A percentile compares a stretch with the other conserved stretches of the same genome.
These are phyloP conservation scores for Hippolais icterina DNA, from an alignment of 2,113 vertebrate genomes.

Conservation along the genomic window DNA sequence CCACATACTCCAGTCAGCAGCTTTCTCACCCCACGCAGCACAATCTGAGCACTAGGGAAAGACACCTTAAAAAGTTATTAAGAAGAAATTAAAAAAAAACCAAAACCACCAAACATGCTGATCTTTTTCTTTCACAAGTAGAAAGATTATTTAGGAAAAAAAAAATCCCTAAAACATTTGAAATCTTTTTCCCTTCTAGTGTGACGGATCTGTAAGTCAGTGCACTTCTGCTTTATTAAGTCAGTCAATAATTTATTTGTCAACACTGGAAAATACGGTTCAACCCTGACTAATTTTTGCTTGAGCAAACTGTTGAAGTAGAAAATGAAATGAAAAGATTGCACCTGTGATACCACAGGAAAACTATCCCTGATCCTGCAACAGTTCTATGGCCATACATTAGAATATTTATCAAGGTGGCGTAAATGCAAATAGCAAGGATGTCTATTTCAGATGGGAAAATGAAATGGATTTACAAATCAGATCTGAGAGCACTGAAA, in stretches of 20 bases:
- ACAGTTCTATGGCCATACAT: neutral
- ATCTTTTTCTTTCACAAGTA: neutral
- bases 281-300: neutral
- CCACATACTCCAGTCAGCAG: neutral
- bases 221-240: neutral
- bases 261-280: neutral
- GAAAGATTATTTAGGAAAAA: neutral
- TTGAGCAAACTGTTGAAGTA: neutral
- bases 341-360: neutral
- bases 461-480: neutral
- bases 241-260: neutral
- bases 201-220: neutral
- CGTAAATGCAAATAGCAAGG: neutral
- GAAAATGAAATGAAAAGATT: neutral
- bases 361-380: neutral
- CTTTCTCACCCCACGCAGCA: neutral
- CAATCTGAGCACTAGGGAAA: neutral
- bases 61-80: neutral
- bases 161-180: neutral
- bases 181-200: neutral
- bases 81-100: neutral
- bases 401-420: neutral
- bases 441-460: neutral
- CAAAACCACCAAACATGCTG: neutral
- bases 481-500: neutral